These are phyloP conservation scores for Pogonognathellus flavescens DNA, from an alignment of 1,140 invertebrate species.

Conservation along the genomic window DNA sequence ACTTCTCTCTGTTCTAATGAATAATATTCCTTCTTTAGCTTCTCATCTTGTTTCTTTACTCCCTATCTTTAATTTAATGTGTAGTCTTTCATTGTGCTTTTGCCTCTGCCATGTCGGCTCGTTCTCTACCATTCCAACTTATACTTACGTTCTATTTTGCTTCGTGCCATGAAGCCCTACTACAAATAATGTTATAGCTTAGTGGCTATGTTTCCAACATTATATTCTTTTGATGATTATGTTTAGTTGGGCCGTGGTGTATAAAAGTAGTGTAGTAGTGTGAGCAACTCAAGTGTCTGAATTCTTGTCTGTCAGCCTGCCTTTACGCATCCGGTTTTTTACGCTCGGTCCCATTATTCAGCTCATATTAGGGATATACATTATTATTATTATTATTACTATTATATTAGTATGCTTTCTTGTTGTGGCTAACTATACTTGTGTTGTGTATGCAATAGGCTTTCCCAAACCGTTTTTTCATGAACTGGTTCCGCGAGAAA, in stretches of 20 bases:
- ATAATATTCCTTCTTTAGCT: neutral
- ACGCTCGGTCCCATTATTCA: conserved; percentile 3
- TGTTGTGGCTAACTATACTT: too few species aligned
- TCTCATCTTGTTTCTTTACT: neutral
- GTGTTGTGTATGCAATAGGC: too few species aligned
- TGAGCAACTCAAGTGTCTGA: conserved; percentile 27
- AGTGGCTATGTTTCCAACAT: too few species aligned
- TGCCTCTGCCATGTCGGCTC: neutral
- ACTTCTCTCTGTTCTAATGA: neutral
- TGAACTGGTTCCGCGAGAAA: neutral
- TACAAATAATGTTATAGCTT: too few species aligned
- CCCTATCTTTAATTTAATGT: conserved; percentile 5
- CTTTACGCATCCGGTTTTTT: conserved; percentile 42
- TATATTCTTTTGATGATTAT: neutral
- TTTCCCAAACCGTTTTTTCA: too few species aligned
- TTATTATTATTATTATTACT: too few species aligned
- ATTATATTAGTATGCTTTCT: too few species aligned
- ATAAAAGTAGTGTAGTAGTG: conserved; percentile 9
- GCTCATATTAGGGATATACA: neutral
- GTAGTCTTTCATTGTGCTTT: neutral
- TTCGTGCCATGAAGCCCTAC: too few species aligned
- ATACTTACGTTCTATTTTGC: too few species aligned
- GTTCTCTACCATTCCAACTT: too few species aligned
- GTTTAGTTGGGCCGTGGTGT: neutral
- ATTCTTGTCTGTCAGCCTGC: conserved; percentile 31